Evolutionary conservation across 2,797 vertebrate genomes (phyloP).

Genomic region (Tokudaia muenninki): DNA sequence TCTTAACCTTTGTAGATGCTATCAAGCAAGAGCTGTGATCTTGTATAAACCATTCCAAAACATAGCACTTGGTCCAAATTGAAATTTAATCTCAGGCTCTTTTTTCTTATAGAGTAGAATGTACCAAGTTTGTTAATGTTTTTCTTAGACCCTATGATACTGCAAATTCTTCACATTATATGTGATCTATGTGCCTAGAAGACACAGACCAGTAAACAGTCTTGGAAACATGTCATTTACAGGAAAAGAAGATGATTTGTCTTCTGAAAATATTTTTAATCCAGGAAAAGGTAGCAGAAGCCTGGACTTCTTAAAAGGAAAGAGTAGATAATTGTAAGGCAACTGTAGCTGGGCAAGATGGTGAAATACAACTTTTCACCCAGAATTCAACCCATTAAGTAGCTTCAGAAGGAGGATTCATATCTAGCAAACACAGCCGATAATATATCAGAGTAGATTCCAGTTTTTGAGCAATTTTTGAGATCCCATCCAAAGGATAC

Average conservation of each 20-base stretch:
- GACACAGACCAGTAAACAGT: neutral
- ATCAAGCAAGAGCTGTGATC: constrained; percentile 37
- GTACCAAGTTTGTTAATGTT: constrained; percentile 48
- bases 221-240: constrained; percentile 21
- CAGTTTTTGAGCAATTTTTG: constrained; percentile 19
- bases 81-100: constrained; percentile 39
- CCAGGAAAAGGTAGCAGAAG: neutral
- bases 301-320: neutral
- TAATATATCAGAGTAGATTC: neutral
- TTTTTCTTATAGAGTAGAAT: constrained; percentile 5
- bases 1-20: constrained; percentile 54
- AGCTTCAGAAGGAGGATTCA: neutral
- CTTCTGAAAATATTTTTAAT: constrained; percentile 48
- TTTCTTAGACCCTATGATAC: constrained; percentile 15
- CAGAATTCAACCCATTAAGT: neutral
- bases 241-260: neutral
- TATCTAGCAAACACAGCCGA: neutral
- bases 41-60: constrained; percentile 26
- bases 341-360: neutral
- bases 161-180: constrained; percentile 53
- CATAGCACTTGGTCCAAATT: neutral
- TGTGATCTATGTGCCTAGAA: constrained; percentile 20
- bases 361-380: neutral
- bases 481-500: neutral
- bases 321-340: neutral